A percentile compares a stretch with the other conserved stretches of the same genome.
Conservation (phyloP, 2,113 vertebrate genomes). For the Cettia cetti region DNA sequence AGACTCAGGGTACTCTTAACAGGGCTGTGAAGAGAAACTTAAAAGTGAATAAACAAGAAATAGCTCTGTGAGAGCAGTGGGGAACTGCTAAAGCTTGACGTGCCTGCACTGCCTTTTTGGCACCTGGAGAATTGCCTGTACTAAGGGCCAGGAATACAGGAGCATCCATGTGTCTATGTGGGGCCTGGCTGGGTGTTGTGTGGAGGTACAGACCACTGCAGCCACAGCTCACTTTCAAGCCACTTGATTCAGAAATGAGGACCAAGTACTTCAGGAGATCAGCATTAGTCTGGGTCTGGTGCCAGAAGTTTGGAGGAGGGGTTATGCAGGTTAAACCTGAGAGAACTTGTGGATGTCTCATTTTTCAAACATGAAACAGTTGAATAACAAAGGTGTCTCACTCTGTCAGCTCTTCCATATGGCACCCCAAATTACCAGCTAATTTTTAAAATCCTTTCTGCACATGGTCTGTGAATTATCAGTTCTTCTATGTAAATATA, state of each 20-base stretch:
- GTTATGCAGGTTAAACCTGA: background rate
- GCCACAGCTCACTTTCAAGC: background rate
- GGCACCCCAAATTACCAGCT: background rate
- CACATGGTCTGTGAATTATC: background rate
- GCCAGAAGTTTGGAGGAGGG: background rate
- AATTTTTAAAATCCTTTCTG: background rate
- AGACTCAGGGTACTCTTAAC: background rate
- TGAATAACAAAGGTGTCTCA: background rate
- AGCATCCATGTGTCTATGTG: fast-evolving
- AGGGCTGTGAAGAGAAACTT: background rate
- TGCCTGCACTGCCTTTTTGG: background rate
- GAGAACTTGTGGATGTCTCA: background rate
- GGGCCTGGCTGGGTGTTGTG: background rate
- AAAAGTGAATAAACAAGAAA: background rate
- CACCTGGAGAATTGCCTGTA: background rate
- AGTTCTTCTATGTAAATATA: background rate
- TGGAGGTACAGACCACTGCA: background rate
- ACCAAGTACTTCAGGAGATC: background rate
- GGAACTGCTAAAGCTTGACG: background rate
- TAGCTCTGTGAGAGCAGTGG: background rate
- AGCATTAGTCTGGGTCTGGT: background rate
- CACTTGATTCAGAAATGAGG: background rate
- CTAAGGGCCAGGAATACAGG: background rate
- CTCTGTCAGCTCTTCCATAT: background rate
- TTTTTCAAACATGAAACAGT: background rate